Conservation (phyloP, 2,797 vertebrate species). For the Brachyrhaphis roseni region DNA sequence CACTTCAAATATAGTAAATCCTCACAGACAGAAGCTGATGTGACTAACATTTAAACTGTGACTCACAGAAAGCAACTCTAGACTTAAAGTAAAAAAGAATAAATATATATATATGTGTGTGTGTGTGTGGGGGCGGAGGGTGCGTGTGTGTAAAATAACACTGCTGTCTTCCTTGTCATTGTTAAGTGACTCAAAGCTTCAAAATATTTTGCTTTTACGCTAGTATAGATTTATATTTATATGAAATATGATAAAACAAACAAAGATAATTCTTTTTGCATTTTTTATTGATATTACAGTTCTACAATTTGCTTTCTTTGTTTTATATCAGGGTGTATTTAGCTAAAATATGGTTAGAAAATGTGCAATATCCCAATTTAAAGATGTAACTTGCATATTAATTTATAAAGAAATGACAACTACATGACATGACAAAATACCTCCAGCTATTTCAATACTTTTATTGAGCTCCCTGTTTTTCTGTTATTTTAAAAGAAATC, state of each 20-base stretch:
- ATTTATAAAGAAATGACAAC: background rate
- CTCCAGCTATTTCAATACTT: background rate
- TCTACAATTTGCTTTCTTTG: background rate
- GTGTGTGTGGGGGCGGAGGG: too few species aligned
- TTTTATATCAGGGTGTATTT: background rate
- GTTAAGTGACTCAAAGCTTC: background rate
- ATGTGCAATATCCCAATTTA: background rate
- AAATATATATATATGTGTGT: too few species aligned
- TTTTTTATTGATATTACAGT: background rate
- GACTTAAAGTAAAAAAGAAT: background rate
- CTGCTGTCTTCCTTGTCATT: background rate
- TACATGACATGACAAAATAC: background rate
- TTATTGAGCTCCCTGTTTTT: background rate
- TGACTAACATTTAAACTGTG: background rate
- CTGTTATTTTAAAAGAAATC: background rate
- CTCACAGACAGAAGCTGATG: constrained; percentile 12
- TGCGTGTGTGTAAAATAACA: background rate
- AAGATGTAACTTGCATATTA: background rate
- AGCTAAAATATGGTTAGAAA: background rate
- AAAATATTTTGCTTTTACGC: background rate
- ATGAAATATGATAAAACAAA: background rate
- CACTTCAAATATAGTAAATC: background rate
- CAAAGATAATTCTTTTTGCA: background rate
- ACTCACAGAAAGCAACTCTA: background rate
- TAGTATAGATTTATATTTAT: background rate